Percentiles rank a stretch among this genome's conserved stretches.
Evolutionary conservation across 2,888 invertebrate species (phyloP).

Genomic region (Galeruca laticollis): DNA sequence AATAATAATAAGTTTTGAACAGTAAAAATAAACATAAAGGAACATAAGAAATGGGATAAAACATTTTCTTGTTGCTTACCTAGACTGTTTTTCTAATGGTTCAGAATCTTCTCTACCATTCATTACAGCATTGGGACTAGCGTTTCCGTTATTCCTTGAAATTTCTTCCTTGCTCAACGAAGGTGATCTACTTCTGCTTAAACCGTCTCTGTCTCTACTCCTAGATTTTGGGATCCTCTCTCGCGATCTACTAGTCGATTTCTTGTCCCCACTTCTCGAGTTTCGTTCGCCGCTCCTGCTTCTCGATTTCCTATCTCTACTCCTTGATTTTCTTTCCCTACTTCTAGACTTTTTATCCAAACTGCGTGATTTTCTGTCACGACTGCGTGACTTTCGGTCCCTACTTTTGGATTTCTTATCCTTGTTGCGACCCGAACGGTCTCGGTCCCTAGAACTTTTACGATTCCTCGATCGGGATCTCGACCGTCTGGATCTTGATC

Average conservation of each 20-base stretch:
- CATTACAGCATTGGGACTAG: slow-evolving; percentile 58
- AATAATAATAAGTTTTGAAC: neutral
- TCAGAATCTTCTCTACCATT: slow-evolving; percentile 58
- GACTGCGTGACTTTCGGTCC: slow-evolving; percentile 48
- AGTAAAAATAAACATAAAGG: neutral
- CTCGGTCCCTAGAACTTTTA: slow-evolving; percentile 36
- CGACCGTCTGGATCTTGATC: slow-evolving; percentile 60
- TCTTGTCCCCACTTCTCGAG: slow-evolving; percentile 49
- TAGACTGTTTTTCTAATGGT: slow-evolving; percentile 46
- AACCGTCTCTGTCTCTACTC: slow-evolving; percentile 37
- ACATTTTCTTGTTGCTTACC: slow-evolving; percentile 18
- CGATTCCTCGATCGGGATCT: slow-evolving; percentile 50
- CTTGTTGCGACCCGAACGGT: slow-evolving; percentile 30
- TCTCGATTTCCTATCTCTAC: slow-evolving; percentile 44
- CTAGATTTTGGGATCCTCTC: slow-evolving; percentile 38
- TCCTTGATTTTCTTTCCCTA: slow-evolving; percentile 49
- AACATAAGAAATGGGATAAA: too few species aligned
- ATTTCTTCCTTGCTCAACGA: slow-evolving; percentile 56
- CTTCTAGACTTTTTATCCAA: slow-evolving; percentile 52
- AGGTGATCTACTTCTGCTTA: slow-evolving; percentile 52
- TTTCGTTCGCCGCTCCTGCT: slow-evolving; percentile 50
- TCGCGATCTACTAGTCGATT: slow-evolving; percentile 47
- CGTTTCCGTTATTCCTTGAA: slow-evolving; percentile 64
- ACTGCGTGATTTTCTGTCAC: slow-evolving; percentile 49
- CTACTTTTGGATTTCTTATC: slow-evolving; percentile 52